Evolutionary conservation across 2,113 vertebrate species (phyloP), one percentile per base, ranked within the genome.

Genomic region (Seriola dumerili): DNA sequence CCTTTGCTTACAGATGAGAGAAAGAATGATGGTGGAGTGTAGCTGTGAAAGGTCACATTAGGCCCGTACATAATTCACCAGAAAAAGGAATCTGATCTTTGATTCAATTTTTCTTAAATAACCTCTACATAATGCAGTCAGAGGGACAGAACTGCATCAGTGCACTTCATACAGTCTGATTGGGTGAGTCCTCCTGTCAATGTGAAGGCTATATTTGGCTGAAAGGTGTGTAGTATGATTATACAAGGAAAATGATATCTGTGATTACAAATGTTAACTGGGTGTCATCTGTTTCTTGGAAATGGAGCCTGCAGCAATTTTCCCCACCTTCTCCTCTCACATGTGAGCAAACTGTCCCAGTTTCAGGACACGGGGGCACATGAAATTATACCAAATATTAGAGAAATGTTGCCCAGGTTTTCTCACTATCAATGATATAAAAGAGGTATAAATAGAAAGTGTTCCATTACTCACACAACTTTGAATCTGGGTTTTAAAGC

Each of bases 161-260:
- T 4, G 23, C 13, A 9, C 48, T 44, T 48, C 10, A 36, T 52
- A 52, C 72, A 46, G 8, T 57, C 71, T 77, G 70, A 88, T 81
- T 91, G 59, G 61, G 14, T 11, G 81, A 85, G 44, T 38, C 67
- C 19, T 85, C 12, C 44, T 52, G 72, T 74, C 50, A 19, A 83
- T 66, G 70, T 50, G 72, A 71, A 77, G 57, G 78, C 85, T 92
- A 90, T 90, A 89, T 91, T 88, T 90, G 83, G 48, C 86, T 85
- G 78, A 83, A 91, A 91, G 90, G 90, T 91, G 91, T 82, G 90
- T 57, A 81, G 74, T 77, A 91, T 80, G 90, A 88, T 89, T 90
- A 92, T 90, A 85, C 85, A 80, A 80, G 89, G 84, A 89, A 91
- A 91, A 89, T 72, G 76, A 91, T 86, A 88, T 81, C 73, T 74